Evolutionary conservation across 2,113 vertebrate species (phyloP).

Genomic region (Phodopus roborovskii): DNA sequence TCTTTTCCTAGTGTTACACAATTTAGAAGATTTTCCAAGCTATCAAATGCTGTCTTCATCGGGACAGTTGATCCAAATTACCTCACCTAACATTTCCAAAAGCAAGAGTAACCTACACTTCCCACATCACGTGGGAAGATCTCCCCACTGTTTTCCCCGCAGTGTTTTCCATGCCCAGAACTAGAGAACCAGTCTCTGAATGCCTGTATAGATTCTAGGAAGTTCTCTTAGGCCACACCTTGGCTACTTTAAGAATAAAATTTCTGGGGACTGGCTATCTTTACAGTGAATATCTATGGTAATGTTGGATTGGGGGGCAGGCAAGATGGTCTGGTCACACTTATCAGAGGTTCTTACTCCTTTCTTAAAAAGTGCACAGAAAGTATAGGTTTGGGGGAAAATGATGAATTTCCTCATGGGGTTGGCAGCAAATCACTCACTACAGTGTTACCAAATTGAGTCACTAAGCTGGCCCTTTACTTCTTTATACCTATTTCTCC

Average conservation of each 20-base stretch:
- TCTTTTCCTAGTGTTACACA: constrained; percentile 21
- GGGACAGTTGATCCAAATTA: not conserved
- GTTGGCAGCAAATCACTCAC: not conserved
- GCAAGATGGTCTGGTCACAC: not conserved
- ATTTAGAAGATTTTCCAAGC: not conserved
- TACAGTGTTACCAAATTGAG: not conserved
- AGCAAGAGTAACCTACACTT: not conserved
- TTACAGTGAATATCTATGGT: not conserved
- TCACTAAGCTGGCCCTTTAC: not conserved
- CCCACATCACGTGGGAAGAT: not conserved
- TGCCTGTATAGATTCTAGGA: not conserved
- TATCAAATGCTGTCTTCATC: not conserved
- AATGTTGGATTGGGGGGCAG: not conserved
- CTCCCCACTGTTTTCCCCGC: not conserved
- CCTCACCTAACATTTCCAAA: not conserved
- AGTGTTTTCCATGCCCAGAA: not conserved
- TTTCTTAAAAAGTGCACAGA: not conserved
- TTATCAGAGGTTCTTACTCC: not conserved
- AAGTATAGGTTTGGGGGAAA: not conserved
- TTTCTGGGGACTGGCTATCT: not conserved
- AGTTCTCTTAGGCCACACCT: not conserved
- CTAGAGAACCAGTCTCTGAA: not conserved
- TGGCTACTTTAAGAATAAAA: not conserved
- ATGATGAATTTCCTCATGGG: not conserved
- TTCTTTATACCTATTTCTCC: not conserved